Base-by-base conservation (phyloP, 1,140 invertebrate species). In the Drosophila trapezifrons region DNA sequence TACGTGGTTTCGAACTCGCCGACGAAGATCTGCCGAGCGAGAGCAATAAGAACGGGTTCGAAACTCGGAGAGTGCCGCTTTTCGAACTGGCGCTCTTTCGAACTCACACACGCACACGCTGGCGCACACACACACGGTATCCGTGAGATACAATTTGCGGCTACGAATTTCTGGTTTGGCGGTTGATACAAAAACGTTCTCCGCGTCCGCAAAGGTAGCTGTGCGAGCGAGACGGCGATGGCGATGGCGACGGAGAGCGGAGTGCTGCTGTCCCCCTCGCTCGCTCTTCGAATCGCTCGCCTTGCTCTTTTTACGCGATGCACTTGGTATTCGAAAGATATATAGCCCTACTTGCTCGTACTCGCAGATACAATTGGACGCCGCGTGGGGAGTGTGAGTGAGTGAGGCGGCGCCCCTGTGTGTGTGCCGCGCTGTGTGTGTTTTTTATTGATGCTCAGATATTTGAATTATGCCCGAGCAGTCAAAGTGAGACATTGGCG, bases 401-500 rank as follows among this genome's bases (percentile, higher is more conserved):
- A 67, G 56, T 55, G 75, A 45, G 64, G 38, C 37, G 32, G 52
- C 59, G 58, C 20, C 49, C 35, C 18, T 35, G 73, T 49, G 64
- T 76, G 45, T 57, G 54, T 57, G 59, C 12, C 45, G 54, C 51
- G 58, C 13, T 51, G 70, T 59, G 75, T 57, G 71, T 60, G 82
- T 91, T 91, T 91, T 91, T 91, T 91, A 91, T 91, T 91, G 90
- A 91, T 91, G 90, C 90, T 89, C 87, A 79, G 90, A 92, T 91
- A 92, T 92, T 92, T 92, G 87, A 91, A 91, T 92, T 92, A 92
- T 92, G 86, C 76, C 80, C 90, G 77, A 91, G 78, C 91, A 92
- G 91, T 92, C 91, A 92, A 92, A 91, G 79, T 86, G 86, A 92
- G 91, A 91, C 91, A 84, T 91, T 92, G 89, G 91, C 91, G 91